phyloP scores from a whole-genome alignment of 2,113 vertebrate genomes.

The human region GRCh38 chr1:222811501-222812000 shows the following conservation, averaged over 20 bases:
- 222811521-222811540: neutral
- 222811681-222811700: neutral
- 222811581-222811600: neutral
- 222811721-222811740: neutral
- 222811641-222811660: constrained; percentile 5
- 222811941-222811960: neutral
- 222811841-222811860: neutral
- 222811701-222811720: neutral
- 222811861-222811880: neutral
- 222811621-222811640: neutral
- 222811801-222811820: neutral
- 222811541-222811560: neutral
- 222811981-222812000: neutral
- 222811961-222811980: neutral
- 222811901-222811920: neutral
- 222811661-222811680: neutral
- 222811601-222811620: neutral
- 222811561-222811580: neutral
- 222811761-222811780: neutral
- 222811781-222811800: neutral
- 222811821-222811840: neutral
- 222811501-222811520: neutral
- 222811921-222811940: neutral
- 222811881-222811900: neutral
- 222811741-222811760: neutral